Evolutionary conservation across 1,140 invertebrate genomes (phyloP), one percentile per base, ranked within the genome.

Genomic region (Coelopa frigida): DNA sequence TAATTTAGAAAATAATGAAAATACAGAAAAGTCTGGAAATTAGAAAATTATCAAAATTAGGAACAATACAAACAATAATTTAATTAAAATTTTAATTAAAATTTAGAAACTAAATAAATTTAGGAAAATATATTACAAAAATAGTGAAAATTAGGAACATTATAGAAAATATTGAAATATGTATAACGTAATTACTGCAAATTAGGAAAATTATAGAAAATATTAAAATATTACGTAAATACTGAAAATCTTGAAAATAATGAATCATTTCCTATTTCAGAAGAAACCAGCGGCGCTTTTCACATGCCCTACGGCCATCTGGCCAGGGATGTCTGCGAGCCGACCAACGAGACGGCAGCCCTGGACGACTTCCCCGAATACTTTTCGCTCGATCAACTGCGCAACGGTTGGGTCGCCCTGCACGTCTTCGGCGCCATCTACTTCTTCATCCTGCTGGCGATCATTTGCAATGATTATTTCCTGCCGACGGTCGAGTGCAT

Each of bases 391-490:
- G 70, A 79, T 2, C 73, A 85, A 57, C 66, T 82, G 15, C 69
- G 70, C 12, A 66, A 78, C 10, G 87, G 90, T 1, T 87, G 81
- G 1, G 75, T 89, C 8, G 37, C 84, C 0, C 46, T 92, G 1
- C 87, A 91, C 57, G 70, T 84, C 5, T 55, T 91, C 7, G 78
- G 86, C 10, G 84, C 82, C 0, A 72, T 89, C 2, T 94, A 93
- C 59, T 80, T 87, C 43, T 89, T 87, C 53, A 73, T 85, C 3
- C 54, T 86, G 7, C 72, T 91, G 11, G 87, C 87, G 1, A 79
- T 88, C 22, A 81, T 92, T 2, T 92, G 89, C 67, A 88, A 92
- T 58, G 84, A 88, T 57, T 93, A 89, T 57, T 85, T 92, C 53
- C 75, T 92, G 12, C 87, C 88, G 0, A 80, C 85, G 2, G 78